Base-by-base conservation (phyloP, 2,888 invertebrate genomes). In the Drosophila gaucha region DNA sequence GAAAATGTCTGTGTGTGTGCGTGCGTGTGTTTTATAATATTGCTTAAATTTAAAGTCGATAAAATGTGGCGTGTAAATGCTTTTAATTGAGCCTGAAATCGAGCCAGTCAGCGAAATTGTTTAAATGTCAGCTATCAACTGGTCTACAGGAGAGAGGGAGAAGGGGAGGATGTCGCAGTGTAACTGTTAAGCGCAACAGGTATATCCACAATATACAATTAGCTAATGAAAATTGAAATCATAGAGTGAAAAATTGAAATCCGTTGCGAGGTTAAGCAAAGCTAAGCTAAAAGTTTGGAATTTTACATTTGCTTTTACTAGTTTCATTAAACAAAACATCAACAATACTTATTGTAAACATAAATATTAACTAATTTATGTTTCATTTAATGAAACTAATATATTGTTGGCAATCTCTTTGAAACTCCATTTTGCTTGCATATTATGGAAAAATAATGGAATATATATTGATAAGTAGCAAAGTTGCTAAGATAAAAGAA, bases 51-150 rank as follows among this genome's bases (percentile, higher is more conserved):
- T 80, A 75, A 80, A 86, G 74, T 56, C 58, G 49, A 50, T 66
- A 83, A 74, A 82, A 80, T 86, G 77, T 56, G 84, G 69, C 75
- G 74, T 82, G 74, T 72, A 79, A 80, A 82, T 72, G 77, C 66
- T 72, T 86, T 82, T 79, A 79, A 83, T 82, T 83, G 83, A 69
- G 86, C 86, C 80, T 72, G 67, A 86, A 82, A 82, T 72, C 66
- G 80, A 71, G 76, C 41, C 54, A 71, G 56, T 67, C 76, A 71
- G 56, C 76, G 5, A 64, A 75, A 75, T 67, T 75, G 71, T 50
- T 58, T 41, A 33, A 16, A 43, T 44, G 36, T 28, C 33, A 31
- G 31, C 24, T 18, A 44, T 6, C 10, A 22, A 57, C 22, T 26
- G 43, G 38, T 35, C 36, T 38, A 43, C 26, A 20, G 9, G 2